Conservation (phyloP, 64 coral and sea anemone species). For the Hydrozoanthus tunicans region DNA sequence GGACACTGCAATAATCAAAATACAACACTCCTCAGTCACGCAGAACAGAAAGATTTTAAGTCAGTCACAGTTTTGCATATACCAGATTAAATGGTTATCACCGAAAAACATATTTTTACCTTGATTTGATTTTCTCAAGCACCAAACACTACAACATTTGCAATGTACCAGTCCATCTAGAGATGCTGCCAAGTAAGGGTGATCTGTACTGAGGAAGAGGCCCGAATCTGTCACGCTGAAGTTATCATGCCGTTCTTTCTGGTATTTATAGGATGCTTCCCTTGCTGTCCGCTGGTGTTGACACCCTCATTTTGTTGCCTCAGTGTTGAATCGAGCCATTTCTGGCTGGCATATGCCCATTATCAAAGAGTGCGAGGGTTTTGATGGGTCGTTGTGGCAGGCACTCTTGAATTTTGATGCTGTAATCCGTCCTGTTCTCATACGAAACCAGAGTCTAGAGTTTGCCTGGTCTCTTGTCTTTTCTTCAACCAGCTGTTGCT, state of each 20-base stretch:
- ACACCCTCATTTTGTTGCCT: constrained; percentile 37
- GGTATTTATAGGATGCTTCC: background rate
- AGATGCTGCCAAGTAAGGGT: constrained; percentile 22
- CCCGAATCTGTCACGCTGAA: constrained; percentile 12
- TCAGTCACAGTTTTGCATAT: too few relatives aligned
- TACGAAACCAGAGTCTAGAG: constrained; percentile 30
- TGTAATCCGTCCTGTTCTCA: constrained; percentile 41
- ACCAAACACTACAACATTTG: constrained; percentile 21
- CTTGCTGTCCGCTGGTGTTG: constrained; percentile 21
- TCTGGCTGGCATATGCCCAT: constrained; percentile 47
- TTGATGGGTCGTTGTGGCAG: constrained; percentile 3
- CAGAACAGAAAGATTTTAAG: too few relatives aligned
- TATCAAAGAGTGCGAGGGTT: constrained; percentile 14
- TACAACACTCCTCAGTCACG: too few relatives aligned
- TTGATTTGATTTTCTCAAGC: constrained; percentile 27
- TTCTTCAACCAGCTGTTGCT: constrained; percentile 24
- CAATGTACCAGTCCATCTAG: constrained; percentile 28
- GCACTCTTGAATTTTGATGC: constrained; percentile 48
- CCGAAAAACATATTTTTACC: too few relatives aligned
- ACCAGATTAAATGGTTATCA: too few relatives aligned
- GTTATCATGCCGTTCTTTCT: background rate
- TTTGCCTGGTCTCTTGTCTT: constrained; percentile 45
- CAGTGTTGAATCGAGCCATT: constrained; percentile 15
- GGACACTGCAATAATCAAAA: too few relatives aligned
- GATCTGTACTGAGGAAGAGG: constrained; percentile 1